Evolutionary conservation across 2,888 invertebrate species (phyloP), one percentile per base, ranked within the genome.

Genomic region (Hoplodrina ambigua): DNA sequence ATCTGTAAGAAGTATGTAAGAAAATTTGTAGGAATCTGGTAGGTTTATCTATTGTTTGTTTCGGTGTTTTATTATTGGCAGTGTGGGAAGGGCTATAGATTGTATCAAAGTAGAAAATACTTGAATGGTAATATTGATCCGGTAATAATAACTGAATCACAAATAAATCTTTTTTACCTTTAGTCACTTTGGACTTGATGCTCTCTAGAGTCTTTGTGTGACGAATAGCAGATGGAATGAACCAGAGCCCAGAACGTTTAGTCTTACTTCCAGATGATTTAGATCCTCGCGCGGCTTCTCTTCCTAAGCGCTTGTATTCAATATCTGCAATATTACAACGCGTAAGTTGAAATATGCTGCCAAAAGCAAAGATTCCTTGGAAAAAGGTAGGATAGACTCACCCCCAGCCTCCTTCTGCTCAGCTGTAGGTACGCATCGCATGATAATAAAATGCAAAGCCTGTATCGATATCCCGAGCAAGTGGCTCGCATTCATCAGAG

Each of bases 401-500:
- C 96, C 95, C 79, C 96, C 95, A 67, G 95, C 94, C 86, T 96
- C 96, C 85, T 95, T 96, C 62, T 96, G 96, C 76, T 95, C 94
- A 15, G 93, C 89, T 41, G 96, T 96, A 25, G 97, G 96, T 77
- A 96, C 96, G 86, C 96, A 96, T 80, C 96, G 91, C 91, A 96
- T 94, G 75, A 96, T 94, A 49, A 93, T 94, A 61, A 95, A 94
- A 71, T 95, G 94, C 49, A 95, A 92, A 10, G 96, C 94, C 81
- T 96, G 95, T 57, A 96, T 92, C 5, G 93, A 89, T 79, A 96
- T 95, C 8, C 96, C 94, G 53, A 96, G 88, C 74, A 97, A 90
- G 76, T 96, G 96, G 67, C 97, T 96, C 0, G 96, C 96, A 82
- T 96, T 97, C 91, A 97, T 94, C 50, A 97, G 88, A 44, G 96